phyloP scores from a whole-genome alignment of 2,888 invertebrate species.

The Meganola albula region DNA sequence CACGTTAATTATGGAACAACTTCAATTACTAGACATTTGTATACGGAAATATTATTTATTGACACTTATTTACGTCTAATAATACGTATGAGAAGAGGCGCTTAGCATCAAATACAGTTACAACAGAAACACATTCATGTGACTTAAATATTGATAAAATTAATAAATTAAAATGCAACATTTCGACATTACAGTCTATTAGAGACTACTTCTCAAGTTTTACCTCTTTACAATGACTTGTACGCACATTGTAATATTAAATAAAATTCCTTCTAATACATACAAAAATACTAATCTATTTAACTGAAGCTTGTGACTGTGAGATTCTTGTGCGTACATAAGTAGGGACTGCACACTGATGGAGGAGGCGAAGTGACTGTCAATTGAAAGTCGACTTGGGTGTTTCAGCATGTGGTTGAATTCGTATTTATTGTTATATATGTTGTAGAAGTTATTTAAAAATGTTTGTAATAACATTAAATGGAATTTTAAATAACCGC shows the following conservation, averaged over 20 bases:
- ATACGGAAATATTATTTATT: no score
- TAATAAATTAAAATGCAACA: slow-evolving; percentile 39
- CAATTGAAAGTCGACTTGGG: no score
- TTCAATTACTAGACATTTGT: no score
- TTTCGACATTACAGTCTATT: slow-evolving; percentile 3
- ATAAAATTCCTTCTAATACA: background rate
- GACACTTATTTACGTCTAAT: no score
- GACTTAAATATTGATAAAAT: slow-evolving; percentile 24
- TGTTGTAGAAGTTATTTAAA: no score
- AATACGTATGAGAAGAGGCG: no score
- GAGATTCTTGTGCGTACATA: slow-evolving; percentile 42
- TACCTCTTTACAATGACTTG: slow-evolving; percentile 9
- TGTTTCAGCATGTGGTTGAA: background rate
- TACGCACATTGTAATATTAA: slow-evolving; percentile 16
- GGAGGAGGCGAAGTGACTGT: no score
- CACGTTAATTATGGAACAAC: no score
- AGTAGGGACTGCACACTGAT: no score
- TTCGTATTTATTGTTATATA: no score
- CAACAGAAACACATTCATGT: slow-evolving; percentile 29
- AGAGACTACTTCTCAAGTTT: slow-evolving; percentile 1
- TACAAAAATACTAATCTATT: background rate
- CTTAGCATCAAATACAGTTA: slow-evolving; percentile 22
- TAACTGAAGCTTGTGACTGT: slow-evolving; percentile 11
- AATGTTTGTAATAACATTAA: no score
- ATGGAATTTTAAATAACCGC: no score